These are phyloP conservation scores for Campoletis raptor DNA, from an alignment of 2,888 invertebrate genomes.

Conservation along the genomic window DNA sequence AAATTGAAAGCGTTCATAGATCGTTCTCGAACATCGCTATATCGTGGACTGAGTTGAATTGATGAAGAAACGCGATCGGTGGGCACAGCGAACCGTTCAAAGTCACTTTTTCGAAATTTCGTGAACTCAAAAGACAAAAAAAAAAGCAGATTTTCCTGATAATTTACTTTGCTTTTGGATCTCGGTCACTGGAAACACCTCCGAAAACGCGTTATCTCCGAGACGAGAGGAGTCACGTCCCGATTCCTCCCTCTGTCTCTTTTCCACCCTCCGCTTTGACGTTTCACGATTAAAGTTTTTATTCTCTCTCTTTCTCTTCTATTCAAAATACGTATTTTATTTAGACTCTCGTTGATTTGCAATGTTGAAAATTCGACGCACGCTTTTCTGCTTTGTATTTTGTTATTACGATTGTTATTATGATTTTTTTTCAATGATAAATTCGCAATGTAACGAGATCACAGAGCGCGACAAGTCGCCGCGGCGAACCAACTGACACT, in stretches of 20 bases:
- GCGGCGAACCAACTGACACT: constrained; percentile 82
- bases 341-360: background rate
- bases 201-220: constrained; percentile 35
- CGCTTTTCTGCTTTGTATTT: constrained; percentile 29
- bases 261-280: background rate
- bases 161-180: background rate
- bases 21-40: background rate
- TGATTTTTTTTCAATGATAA: constrained; percentile 25
- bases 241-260: background rate
- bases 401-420: background rate
- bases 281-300: background rate
- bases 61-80: background rate
- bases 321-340: background rate
- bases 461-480: constrained; percentile 75
- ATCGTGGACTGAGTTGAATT: background rate
- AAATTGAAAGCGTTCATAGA: background rate
- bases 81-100: background rate
- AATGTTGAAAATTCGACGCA: constrained; percentile 67
- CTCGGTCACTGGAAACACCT: constrained; percentile 3
- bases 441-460: constrained; percentile 59
- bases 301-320: background rate
- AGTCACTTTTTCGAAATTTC: background rate
- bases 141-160: background rate
- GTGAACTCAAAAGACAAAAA: background rate
- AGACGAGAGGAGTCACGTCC: constrained; percentile 26